Evolutionary conservation across 2,797 vertebrate species (phyloP), one percentile per base, ranked within the genome.

Genomic region (Macrochelys suwanniensis): DNA sequence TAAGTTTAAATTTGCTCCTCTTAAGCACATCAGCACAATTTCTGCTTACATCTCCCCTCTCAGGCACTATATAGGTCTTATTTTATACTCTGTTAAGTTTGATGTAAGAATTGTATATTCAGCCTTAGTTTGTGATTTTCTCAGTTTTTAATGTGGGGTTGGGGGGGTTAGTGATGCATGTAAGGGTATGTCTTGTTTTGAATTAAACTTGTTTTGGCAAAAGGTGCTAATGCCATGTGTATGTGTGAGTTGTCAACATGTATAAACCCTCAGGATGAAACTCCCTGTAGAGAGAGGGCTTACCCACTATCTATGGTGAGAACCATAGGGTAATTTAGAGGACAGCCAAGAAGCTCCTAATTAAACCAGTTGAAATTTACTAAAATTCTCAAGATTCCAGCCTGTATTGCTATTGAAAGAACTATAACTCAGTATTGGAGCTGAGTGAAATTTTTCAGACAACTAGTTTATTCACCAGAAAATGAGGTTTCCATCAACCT

Each of bases 1-100:
- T 42, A 92, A 3, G 9, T 15, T 89, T 84, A 91, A 77, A 53
- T 92, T 88, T 85, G 2, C 19, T 85, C 28, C 88, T 95, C 94
- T 92, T 65, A 87, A 94, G 42, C 21, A 45, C 5, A 88, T 31
- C 25, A 91, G 6, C 4, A 83, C 87, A 84, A 95, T 80, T 25
- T 5, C 78, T 45, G 8, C 1, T 28, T 88, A 6, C 8, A 91
- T 81, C 47, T 91, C 5, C 2, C 1, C 1, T 83, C 89, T 91
- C 31, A 82, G 74, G 5, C 33, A 23, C 77, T 37, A 76, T 17
- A 49, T 12, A 94, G 4, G 33, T 79, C 16, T 91, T 87, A 74
- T n/a, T 91, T 86, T 68, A 56, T 89, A 65, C 71, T 80, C 5
- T 47, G 4, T 54, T 88, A 50, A 88, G 88, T 33, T 42, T 23